Evolutionary conservation across 2,797 vertebrate genomes (phyloP), one percentile per base, ranked within the genome.

Genomic region (Anguilla marmorata): DNA sequence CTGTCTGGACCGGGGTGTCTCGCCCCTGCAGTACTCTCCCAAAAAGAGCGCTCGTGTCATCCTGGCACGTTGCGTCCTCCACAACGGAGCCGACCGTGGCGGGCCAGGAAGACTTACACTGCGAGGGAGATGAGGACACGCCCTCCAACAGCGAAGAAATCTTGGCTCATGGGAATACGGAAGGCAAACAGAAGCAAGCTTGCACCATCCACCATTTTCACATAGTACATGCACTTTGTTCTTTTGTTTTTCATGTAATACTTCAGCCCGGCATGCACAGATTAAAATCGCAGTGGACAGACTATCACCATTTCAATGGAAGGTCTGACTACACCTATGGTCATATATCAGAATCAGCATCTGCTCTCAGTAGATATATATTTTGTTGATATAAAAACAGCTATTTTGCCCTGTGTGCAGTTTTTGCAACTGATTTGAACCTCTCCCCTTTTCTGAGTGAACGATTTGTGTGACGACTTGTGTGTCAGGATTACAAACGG

Each of bases 21-120:
- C 85, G 9, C 85, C 76, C 8, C 85, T 89, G 21, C 88, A 88
- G 84, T 88, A 86, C 85, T 85, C 87, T 54, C 88, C 89, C 7
- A 72, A 86, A 12, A 88, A 90, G 52, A 88, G 88, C 52, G 84
- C 84, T 63, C 82, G 72, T 7, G 54, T 89, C 54, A 85, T 89
- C 33, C 45, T 89, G 24, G 89, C 85, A 2, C 89, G 89, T 56
- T 88, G 88, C 19, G 69, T 91, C 37, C 85, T 91, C 45, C 90
- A 91, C 41, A 86, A 90, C 48, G 86, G 41, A 45, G 41, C 41
- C 41, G 41, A 45, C 41, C 33, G 16, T 16, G 41, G 76, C 37
- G 5, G 76, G 37, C 21, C 76, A 21, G 16, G 76, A 80, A 7
- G 37, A 80, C 16, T 82, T 48, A 24, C 50, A 48, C 21, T 48